Base-by-base conservation (phyloP, 2,113 vertebrate species). In the Tragulus kanchil region DNA sequence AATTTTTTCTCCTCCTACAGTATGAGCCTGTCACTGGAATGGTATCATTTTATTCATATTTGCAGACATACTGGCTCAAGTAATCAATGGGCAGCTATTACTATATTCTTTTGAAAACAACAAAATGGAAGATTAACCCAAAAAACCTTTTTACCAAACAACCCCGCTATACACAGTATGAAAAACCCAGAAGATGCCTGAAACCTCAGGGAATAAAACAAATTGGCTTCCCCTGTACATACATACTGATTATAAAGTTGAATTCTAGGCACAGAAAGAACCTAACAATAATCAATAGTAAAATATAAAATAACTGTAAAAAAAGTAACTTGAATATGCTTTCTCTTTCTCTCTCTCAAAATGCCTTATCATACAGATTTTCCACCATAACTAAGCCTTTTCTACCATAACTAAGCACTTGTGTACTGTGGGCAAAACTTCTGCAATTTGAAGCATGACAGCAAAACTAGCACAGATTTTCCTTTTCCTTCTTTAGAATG, bases 111-210 rank as follows among this genome's bases (percentile, higher is more conserved):
- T 64, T 75, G 58, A 73, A 97, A 42, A 90, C 56, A 89, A 73
- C 42, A 89, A 96, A 71, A 93, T 56, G 69, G 62, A 91, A 58
- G 89, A 83, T 90, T 90, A 93, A 85, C 45, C 5, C 19, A 54
- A 54, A 54, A 93, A 52, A 50, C 67, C n/a, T n/a, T n/a, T n/a
- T n/a, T n/a, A n/a, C 5, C 17, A 65, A 91, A 56, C 69, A 36
- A 62, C 65, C 26, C 36, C 50, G n/a, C n/a, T n/a, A n/a, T n/a
- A n/a, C n/a, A n/a, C n/a, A n/a, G n/a, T n/a, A n/a, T n/a, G n/a
- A n/a, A n/a, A n/a, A n/a, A 23, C 78, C 59, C 8, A 17, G 25
- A 26, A 3, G 25, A 28, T 45, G 58, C 81, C 25, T 48, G 58
- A 83, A 61, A 83, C 36, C 21, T 42, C 58, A 61, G 15, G 42